phyloP scores from a whole-genome alignment of 2,113 vertebrate genomes.

The Terrapene triunguis region DNA sequence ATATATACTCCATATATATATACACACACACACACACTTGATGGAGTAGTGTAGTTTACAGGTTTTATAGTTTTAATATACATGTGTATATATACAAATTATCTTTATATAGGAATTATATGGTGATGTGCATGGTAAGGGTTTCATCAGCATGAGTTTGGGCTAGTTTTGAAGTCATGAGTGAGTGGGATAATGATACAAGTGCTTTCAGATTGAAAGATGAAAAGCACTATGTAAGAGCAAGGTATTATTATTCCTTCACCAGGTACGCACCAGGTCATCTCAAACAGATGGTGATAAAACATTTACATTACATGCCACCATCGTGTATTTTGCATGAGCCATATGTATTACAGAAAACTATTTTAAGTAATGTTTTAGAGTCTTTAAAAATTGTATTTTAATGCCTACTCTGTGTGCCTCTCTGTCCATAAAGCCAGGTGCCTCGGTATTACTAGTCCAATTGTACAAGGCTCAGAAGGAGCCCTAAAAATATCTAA shows the following conservation, averaged over 20 bases:
- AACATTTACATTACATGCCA: neutral
- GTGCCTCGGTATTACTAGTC: neutral
- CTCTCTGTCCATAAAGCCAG: neutral
- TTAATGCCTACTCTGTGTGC: neutral
- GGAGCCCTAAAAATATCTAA: neutral
- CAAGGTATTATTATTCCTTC: neutral
- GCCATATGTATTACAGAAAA: neutral
- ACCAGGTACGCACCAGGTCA: neutral
- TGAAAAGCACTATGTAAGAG: neutral
- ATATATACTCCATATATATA: neutral
- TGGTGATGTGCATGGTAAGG: neutral
- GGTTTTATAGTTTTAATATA: neutral
- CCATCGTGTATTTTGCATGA: neutral
- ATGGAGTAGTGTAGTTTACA: neutral
- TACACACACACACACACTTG: neutral
- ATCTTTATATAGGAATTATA: neutral
- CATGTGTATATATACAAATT: neutral
- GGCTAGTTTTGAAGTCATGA: rapidly evolving
- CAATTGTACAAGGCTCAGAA: neutral
- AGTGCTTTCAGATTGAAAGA: neutral
- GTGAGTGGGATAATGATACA: neutral
- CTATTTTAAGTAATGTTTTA: neutral
- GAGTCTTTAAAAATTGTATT: neutral
- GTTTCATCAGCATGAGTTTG: neutral
- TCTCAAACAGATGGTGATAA: neutral